Evolutionary conservation across 2,888 invertebrate species (phyloP).

Genomic region (Zygogramma bicolorata): DNA sequence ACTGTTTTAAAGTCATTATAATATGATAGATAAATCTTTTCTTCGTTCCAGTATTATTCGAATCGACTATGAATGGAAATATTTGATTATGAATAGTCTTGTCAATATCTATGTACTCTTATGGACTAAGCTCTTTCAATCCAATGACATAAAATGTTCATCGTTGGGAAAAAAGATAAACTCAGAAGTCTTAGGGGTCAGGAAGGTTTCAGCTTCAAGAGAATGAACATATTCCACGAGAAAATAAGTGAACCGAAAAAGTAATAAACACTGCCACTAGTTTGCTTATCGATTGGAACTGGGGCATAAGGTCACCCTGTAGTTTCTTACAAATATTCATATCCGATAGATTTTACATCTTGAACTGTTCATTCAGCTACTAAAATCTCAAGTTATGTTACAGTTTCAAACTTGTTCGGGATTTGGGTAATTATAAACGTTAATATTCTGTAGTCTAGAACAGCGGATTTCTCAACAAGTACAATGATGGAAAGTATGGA

Average conservation of each 20-base stretch:
- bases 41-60: too few relatives aligned
- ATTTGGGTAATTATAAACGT: background rate
- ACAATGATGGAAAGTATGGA: background rate
- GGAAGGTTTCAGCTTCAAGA: too few relatives aligned
- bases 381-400: background rate
- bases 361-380: background rate
- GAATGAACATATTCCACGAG: background rate
- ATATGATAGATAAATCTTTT: too few relatives aligned
- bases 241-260: too few relatives aligned
- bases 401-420: conserved; percentile 1
- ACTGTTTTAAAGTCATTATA: too few relatives aligned
- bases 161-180: too few relatives aligned
- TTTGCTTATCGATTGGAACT: background rate
- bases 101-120: too few relatives aligned
- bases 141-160: too few relatives aligned
- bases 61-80: too few relatives aligned
- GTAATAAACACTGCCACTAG: too few relatives aligned
- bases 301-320: background rate
- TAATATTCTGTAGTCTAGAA: background rate
- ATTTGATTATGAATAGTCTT: too few relatives aligned
- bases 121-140: too few relatives aligned
- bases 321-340: background rate
- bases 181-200: background rate
- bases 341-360: background rate
- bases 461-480: background rate